These are phyloP conservation scores for Melanerpes formicivorus DNA, from an alignment of 2,113 vertebrate species.

Conservation along the genomic window DNA sequence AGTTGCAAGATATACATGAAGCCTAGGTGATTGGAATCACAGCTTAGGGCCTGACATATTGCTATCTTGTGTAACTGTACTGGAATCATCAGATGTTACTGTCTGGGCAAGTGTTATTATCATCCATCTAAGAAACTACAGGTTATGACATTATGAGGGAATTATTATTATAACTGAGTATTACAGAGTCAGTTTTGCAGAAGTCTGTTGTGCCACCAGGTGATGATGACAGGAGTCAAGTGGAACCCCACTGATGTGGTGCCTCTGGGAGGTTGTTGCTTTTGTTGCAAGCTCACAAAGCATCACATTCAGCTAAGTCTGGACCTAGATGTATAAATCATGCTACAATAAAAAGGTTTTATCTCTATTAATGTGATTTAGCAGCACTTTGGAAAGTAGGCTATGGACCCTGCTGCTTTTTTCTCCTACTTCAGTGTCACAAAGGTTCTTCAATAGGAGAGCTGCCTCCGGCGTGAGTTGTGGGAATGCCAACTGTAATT, in stretches of 20 bases:
- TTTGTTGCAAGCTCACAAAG: not conserved
- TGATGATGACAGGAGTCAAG: not conserved
- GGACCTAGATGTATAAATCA: not conserved
- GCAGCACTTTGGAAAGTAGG: not conserved
- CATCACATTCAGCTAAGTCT: not conserved
- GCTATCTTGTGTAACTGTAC: not conserved
- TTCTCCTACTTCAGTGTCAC: slow-evolving; percentile 10
- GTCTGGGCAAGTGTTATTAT: not conserved
- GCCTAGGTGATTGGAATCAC: not conserved
- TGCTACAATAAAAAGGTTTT: rapidly evolving
- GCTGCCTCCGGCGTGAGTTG: slow-evolving; percentile 11
- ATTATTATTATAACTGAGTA: not conserved
- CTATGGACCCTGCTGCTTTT: not conserved
- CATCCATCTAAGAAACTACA: not conserved
- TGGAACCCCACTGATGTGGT: not conserved
- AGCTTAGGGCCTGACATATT: not conserved
- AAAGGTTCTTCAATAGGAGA: not conserved
- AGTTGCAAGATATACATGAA: not conserved
- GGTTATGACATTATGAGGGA: not conserved
- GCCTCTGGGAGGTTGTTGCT: rapidly evolving
- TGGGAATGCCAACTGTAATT: slow-evolving; percentile 40
- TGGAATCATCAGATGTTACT: not conserved
- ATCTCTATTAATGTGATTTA: not conserved
- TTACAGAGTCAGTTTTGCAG: not conserved
- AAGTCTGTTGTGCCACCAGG: not conserved